Conservation (phyloP, 2,888 invertebrate genomes). For the Diarsia dahlii region DNA sequence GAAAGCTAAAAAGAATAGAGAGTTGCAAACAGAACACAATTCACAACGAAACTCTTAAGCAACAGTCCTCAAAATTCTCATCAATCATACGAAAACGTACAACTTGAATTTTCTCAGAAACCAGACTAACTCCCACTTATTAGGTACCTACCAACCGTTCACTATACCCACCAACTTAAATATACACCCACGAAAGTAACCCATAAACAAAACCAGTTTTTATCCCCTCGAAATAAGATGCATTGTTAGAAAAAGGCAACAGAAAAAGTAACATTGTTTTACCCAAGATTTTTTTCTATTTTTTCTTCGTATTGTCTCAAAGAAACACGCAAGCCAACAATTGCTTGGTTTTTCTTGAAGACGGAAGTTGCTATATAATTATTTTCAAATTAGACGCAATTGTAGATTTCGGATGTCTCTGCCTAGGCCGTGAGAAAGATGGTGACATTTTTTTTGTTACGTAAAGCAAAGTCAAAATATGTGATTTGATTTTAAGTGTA, state of each 20-base stretch:
- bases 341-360: constrained; percentile 83
- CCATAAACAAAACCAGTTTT: constrained; percentile 37
- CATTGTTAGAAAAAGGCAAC: constrained; percentile 41
- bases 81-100: constrained; percentile 63
- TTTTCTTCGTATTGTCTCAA: constrained; percentile 81
- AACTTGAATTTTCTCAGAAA: constrained; percentile 63
- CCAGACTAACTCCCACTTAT: constrained; percentile 49
- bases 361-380: constrained; percentile 86
- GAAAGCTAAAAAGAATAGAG: constrained; percentile 19
- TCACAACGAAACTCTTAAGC: constrained; percentile 26
- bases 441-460: constrained; percentile 70
- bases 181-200: constrained; percentile 27
- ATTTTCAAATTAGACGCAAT: constrained; percentile 88
- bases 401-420: constrained; percentile 77
- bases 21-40: constrained; percentile 32
- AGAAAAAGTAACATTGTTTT: constrained; percentile 62
- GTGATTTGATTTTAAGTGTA: constrained; percentile 66
- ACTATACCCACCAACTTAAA: constrained; percentile 34
- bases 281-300: constrained; percentile 70
- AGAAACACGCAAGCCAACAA: constrained; percentile 84
- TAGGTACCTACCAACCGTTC: constrained; percentile 51
- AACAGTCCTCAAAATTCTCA: constrained; percentile 54
- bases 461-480: constrained; percentile 49
- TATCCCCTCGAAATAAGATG: constrained; percentile 51
- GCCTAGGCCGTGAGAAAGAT: constrained; percentile 69